Evolutionary conservation across 2,113 vertebrate genomes (phyloP), one percentile per base, ranked within the genome.

Genomic region (Synchiropus splendidus): DNA sequence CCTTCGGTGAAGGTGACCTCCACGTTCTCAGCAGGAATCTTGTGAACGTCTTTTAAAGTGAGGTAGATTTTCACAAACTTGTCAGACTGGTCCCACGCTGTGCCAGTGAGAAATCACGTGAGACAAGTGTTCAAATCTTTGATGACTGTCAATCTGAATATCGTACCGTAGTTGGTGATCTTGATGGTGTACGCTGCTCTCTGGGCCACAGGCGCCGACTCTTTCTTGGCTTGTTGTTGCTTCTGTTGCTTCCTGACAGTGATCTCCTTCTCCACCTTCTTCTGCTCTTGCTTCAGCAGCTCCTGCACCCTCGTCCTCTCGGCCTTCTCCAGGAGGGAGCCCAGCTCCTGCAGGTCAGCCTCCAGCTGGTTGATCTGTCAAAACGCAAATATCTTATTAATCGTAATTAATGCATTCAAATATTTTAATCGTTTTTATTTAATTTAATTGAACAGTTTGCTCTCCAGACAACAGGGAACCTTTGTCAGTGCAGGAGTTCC

Each of bases 1-100:
- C 89, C 85, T 46, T 97, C 92, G 63, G 86, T 90, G 59, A 97
- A 97, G 51, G 68, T 83, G 61, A 89, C 87, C 48, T 91, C 84
- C 34, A 98, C 88, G 2, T 90, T 92, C 62, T 96, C 94, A 55
- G 79, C 18, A 18, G 91, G 80, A 53, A 94, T 87, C 43, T 88
- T 87, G 62, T 97, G 92, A 31, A 94, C 90, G 54, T 88, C 88
- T 69, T 80, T 89, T 70, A 98, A 69, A 12, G 91, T 91, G 36
- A 97, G 80, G 54, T 98, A 98, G 53, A 98, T 92, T 81, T 97
- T 98, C 67, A 98, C 86, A 81, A 90, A 97, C 45, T 95, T 95
- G 18, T 97, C 94, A 6, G 94, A 98, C 53, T 98, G 94, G 83
- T 98, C 94, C 94, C 94, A 98, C 10, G 88, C 94, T 98, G 73